phyloP scores from a whole-genome alignment of 2,888 invertebrate species.

The Orthosia incerta region DNA sequence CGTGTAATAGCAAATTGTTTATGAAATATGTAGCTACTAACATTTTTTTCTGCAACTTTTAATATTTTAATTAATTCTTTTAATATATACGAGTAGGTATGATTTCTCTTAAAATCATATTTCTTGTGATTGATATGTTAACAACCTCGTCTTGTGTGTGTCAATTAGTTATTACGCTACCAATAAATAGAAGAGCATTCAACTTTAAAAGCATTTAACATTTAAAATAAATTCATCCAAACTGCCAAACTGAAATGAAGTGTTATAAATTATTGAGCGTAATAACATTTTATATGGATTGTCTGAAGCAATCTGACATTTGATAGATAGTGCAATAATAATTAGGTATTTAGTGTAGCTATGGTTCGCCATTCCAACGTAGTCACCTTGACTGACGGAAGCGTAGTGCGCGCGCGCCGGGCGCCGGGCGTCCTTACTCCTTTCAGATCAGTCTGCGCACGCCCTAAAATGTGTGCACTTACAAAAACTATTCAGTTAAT shows the following conservation, averaged over 20 bases:
- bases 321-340: constrained; percentile 63
- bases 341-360: constrained; percentile 65
- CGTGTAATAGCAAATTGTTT: constrained; percentile 6
- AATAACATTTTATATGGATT: constrained; percentile 42
- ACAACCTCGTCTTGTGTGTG: not conserved
- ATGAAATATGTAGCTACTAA: not conserved
- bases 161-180: constrained; percentile 15
- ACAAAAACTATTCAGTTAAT: constrained; percentile 41
- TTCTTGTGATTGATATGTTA: constrained; percentile 9
- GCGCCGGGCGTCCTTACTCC: constrained; percentile 83
- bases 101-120: not conserved
- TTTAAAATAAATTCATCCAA: constrained; percentile 23
- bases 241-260: not conserved
- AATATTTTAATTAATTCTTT: not conserved
- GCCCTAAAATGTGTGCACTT: constrained; percentile 66
- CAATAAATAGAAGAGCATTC: constrained; percentile 7
- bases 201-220: constrained; percentile 35
- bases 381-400: constrained; percentile 87
- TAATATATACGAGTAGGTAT: too few species aligned
- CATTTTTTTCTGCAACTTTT: not conserved
- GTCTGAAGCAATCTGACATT: constrained; percentile 63
- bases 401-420: constrained; percentile 74
- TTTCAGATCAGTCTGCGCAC: constrained; percentile 77
- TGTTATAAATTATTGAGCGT: constrained; percentile 18
- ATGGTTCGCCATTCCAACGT: constrained; percentile 67